A percentile compares a stretch with the other conserved stretches of the same genome.
Conservation (phyloP, 1,140 invertebrate genomes). For the Drosophila sucinea region DNA sequence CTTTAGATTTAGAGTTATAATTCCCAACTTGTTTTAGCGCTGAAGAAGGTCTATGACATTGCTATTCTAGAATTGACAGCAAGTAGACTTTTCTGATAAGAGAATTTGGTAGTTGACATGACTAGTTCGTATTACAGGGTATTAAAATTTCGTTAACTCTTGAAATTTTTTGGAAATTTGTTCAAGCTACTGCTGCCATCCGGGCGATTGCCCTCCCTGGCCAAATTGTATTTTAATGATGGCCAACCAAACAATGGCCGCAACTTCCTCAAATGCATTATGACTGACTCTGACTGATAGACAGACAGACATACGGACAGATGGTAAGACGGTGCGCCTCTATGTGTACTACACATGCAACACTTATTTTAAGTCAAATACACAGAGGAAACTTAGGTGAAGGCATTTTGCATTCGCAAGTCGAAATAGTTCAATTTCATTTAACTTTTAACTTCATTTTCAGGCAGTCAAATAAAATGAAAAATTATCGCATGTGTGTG, state of each 20-base stretch:
- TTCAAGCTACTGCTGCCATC: constrained; percentile 12
- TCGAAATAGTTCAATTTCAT: constrained; percentile 57
- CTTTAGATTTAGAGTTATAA: no score
- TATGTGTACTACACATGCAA: constrained; percentile 38
- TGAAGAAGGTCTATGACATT: no score
- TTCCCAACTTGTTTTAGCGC: no score
- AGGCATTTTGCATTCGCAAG: background rate
- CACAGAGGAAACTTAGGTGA: background rate
- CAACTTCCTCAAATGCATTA: constrained; percentile 60
- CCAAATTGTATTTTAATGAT: constrained; percentile 63
- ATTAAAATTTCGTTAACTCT: background rate
- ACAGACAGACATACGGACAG: background rate
- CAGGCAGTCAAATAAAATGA: constrained; percentile 32
- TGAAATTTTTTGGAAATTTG: background rate
- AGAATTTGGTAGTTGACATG: no score
- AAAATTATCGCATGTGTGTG: constrained; percentile 15
- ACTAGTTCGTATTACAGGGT: background rate
- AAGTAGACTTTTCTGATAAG: no score
- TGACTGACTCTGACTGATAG: constrained; percentile 18
- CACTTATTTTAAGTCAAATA: constrained; percentile 49
- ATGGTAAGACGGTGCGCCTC: no score
- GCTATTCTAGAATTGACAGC: no score
- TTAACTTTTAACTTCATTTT: constrained; percentile 51
- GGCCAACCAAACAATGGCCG: constrained; percentile 42
- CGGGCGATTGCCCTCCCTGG: constrained; percentile 19